A percentile compares a stretch with the other conserved stretches of the same genome.
Conservation (phyloP, 1,140 invertebrate species). For the Drosophila nigrodunni region DNA sequence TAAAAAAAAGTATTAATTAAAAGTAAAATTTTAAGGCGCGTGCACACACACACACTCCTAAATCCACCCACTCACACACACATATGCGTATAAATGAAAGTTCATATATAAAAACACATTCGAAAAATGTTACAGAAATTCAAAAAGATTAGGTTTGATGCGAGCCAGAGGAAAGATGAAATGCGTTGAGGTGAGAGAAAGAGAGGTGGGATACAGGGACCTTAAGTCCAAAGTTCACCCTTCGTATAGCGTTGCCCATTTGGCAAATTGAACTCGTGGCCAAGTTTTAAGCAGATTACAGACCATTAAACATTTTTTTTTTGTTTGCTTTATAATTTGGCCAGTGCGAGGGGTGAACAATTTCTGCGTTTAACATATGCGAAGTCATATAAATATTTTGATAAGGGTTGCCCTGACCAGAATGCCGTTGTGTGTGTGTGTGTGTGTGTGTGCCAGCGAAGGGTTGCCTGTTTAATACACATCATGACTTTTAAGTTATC, state of each 20-base stretch:
- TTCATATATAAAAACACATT: slow-evolving; percentile 72
- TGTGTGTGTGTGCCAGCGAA: slow-evolving; percentile 30
- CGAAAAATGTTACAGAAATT: slow-evolving; percentile 43
- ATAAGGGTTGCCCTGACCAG: slow-evolving; percentile 74
- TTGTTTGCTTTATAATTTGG: slow-evolving; percentile 58
- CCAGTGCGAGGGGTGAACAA: slow-evolving; percentile 37
- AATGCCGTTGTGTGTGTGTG: slow-evolving; percentile 29
- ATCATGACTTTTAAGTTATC: slow-evolving; percentile 83
- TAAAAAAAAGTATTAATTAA: slow-evolving; percentile 68
- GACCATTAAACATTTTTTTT: slow-evolving; percentile 80
- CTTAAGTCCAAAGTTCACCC: slow-evolving; percentile 50
- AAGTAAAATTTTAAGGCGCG: slow-evolving; percentile 67
- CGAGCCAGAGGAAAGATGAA: not conserved
- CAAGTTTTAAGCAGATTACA: slow-evolving; percentile 83
- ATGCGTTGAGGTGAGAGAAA: not conserved
- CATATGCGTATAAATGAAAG: slow-evolving; percentile 42
- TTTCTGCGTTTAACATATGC: slow-evolving; percentile 77
- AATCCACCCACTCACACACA: slow-evolving; percentile 2
- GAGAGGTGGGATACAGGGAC: slow-evolving; percentile 16
- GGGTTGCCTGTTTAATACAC: slow-evolving; percentile 76
- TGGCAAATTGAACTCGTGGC: slow-evolving; percentile 81
- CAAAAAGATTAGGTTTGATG: not conserved
- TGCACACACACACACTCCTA: slow-evolving; percentile 15
- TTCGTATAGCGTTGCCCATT: slow-evolving; percentile 42
- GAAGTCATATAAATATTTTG: slow-evolving; percentile 83